Evolutionary conservation across 2,797 vertebrate genomes (phyloP), one percentile per base, ranked within the genome.

Genomic region (Melanotaenia boesemani): DNA sequence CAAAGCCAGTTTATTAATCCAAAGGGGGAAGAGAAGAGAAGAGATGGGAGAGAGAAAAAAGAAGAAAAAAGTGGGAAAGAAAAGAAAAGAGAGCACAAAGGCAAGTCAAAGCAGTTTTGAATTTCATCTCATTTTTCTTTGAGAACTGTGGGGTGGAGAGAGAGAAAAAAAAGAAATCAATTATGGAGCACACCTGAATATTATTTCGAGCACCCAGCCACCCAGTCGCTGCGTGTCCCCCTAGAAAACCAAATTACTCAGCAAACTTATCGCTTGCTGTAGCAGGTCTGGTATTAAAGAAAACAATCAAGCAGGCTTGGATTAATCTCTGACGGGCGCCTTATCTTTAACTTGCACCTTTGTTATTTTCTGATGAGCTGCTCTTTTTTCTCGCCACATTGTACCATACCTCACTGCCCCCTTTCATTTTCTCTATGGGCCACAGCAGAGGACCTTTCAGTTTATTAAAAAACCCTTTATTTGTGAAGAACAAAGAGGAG

Each of bases 301-400:
- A 99, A 99, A 99, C 98, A 99, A 99, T 99, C 98, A 99, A 96
- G 96, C 95, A 80, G 94, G 93, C 95, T 85, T 96, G 98, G 98
- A 99, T 99, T 99, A 99, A 99, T 99, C 98, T 99, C 97, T 97
- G 97, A 98, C 97, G 97, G 97, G 93, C 91, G 95, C 97, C 97
- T 99, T 99, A 99, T 99, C 98, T 99, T 98, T 97, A 97, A 97
- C 97, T 97, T 97, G 97, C 98, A 99, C 98, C 97, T 99, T 99
- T 99, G 97, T 99, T 99, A 98, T 99, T 99, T 98, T 98, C 98
- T 98, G 98, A 99, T 98, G 98, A 99, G 97, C 97, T 97, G 95
- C 97, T 96, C 95, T 95, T 96, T 96, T 96, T 86, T 81, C 56
- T 95, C 89, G 95, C 96, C 96, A 96, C 97, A 95, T 96, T 95